phyloP scores from a whole-genome alignment of 2,888 invertebrate species.

The Volucella bombylans region DNA sequence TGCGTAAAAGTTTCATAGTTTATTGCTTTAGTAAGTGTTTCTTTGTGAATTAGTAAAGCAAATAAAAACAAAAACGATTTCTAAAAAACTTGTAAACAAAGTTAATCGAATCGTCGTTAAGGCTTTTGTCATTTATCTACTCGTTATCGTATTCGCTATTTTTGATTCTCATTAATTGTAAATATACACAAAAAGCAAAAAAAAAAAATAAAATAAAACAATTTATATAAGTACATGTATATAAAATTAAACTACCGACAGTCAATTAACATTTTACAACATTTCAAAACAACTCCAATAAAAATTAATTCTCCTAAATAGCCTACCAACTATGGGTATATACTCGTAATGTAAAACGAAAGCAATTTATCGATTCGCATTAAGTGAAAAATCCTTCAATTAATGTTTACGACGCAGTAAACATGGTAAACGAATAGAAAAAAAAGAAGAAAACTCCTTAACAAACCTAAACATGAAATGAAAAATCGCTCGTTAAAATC shows the following conservation, averaged over 20 bases:
- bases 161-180: not conserved
- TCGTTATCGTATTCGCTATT: slow-evolving; percentile 44
- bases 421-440: not conserved
- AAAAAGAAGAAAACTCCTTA: not conserved
- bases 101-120: slow-evolving; percentile 53
- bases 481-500: slow-evolving; percentile 11
- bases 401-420: not conserved
- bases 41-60: slow-evolving; percentile 39
- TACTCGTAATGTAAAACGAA: too few species aligned
- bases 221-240: too few species aligned
- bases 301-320: not conserved
- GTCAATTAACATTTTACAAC: not conserved
- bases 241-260: slow-evolving; percentile 20
- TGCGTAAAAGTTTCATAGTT: slow-evolving; percentile 65
- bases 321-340: not conserved
- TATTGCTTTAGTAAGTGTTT: slow-evolving; percentile 63
- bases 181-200: not conserved
- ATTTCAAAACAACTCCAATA: not conserved
- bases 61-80: not conserved
- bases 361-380: slow-evolving; percentile 31
- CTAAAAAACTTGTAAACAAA: slow-evolving; percentile 21
- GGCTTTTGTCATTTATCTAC: slow-evolving; percentile 29
- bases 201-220: too few species aligned
- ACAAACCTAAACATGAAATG: not conserved
- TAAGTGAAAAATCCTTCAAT: slow-evolving; percentile 33